A percentile compares a stretch with the other conserved stretches of the same genome.
phyloP scores from a whole-genome alignment of 2,113 vertebrate genomes.

The Ondatra zibethicus region DNA sequence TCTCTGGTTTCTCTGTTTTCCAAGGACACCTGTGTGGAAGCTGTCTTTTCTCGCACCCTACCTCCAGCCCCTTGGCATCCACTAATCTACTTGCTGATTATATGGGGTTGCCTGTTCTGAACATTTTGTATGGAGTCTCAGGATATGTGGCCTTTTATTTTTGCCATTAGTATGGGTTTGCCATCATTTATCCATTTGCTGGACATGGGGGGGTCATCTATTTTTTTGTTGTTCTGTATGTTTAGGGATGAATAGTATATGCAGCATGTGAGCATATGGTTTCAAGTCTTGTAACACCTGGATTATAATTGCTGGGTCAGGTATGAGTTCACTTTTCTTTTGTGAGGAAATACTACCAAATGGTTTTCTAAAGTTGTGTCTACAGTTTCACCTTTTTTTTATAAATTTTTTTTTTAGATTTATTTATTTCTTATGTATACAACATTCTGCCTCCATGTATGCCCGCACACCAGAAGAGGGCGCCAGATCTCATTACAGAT shows the following conservation, averaged over 20 bases:
- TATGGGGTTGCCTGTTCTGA: background rate
- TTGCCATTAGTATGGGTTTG: background rate
- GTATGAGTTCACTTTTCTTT: background rate
- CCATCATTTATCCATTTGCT: background rate
- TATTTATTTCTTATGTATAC: too few relatives aligned
- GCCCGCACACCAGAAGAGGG: too few relatives aligned
- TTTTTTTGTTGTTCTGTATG: background rate
- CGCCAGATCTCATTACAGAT: too few relatives aligned
- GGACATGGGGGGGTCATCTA: background rate
- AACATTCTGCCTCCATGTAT: too few relatives aligned
- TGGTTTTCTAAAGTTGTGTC: constrained; percentile 14
- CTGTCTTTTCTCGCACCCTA: background rate
- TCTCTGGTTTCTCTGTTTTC: background rate
- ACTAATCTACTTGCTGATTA: background rate
- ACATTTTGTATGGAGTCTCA: background rate
- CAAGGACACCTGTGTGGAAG: background rate
- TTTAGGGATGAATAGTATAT: background rate
- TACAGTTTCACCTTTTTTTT: background rate
- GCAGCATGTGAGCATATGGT: background rate
- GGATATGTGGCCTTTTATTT: constrained; percentile 10
- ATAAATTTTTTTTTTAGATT: too few relatives aligned
- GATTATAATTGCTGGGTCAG: background rate
- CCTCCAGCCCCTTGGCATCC: background rate
- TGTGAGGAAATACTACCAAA: background rate
- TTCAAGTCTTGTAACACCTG: background rate